A percentile compares a stretch with the other conserved stretches of the same genome.
Evolutionary conservation across 2,888 invertebrate species (phyloP).

Genomic region (Lypha dubia): DNA sequence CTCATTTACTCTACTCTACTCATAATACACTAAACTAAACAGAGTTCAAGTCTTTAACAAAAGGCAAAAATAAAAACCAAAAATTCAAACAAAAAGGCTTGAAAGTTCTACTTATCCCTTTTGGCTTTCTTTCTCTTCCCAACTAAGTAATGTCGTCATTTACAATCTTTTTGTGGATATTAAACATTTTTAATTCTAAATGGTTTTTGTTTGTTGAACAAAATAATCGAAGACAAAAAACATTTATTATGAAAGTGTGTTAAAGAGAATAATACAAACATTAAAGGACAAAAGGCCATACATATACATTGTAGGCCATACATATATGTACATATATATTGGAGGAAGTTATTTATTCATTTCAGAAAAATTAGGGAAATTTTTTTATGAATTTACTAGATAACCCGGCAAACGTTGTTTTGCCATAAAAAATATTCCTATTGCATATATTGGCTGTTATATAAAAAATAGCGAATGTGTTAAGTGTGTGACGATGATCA

Average conservation of each 20-base stretch:
- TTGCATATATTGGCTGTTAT: too few species aligned
- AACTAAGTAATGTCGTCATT: slow-evolving; percentile 25
- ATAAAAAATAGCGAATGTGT: too few species aligned
- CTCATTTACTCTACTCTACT: background rate
- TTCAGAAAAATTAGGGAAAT: too few species aligned
- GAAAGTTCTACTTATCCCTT: background rate
- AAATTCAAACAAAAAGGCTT: slow-evolving; percentile 32
- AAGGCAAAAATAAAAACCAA: slow-evolving; percentile 17
- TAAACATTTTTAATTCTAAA: slow-evolving; percentile 51
- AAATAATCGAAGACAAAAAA: slow-evolving; percentile 48
- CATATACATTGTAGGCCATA: too few species aligned
- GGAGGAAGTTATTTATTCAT: too few species aligned
- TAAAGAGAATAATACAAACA: background rate
- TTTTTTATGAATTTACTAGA: too few species aligned
- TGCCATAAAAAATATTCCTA: too few species aligned
- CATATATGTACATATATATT: too few species aligned
- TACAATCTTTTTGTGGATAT: slow-evolving; percentile 35
- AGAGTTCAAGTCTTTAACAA: slow-evolving; percentile 37
- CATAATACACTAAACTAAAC: background rate
- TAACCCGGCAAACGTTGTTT: too few species aligned
- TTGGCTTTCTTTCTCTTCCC: background rate
- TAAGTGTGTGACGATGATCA: too few species aligned
- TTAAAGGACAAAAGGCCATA: background rate
- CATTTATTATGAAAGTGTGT: slow-evolving; percentile 1
- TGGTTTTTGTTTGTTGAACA: slow-evolving; percentile 19